Base-by-base conservation (phyloP, 2,888 invertebrate genomes). In the Lycocerus yunnanus region DNA sequence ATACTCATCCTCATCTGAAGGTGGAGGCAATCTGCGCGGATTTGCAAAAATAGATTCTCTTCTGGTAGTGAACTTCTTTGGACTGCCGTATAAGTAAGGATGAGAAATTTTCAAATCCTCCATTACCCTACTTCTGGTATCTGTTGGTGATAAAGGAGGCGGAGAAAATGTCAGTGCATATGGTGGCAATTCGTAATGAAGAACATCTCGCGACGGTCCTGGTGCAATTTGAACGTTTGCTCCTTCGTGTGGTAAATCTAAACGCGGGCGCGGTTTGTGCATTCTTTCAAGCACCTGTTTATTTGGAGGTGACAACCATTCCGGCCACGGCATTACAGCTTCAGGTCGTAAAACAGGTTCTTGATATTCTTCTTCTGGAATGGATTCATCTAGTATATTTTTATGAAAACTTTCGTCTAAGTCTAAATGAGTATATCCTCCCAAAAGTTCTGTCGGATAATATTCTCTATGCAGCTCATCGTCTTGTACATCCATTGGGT, bases 11-110 rank as follows among this genome's bases (percentile, higher is more conserved):
- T 68, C 68, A 14, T 10, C 21, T 21, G 1, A 10, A 21, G 5
- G 9, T 1, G 1, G 21, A 21, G 21, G 21, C 21, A 10, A 24
- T 11, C 21, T 10, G 10, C 10, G 21, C 21, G 75, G 75, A 15
- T 72, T 67, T 59, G 63, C 6, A 43, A 6, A 43, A 11, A 75
- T 58, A 58, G 27, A 75, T n/a, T 69, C 58, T 58, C 75, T 66
- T 21, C 75, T 72, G 20, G 75, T 69, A 3, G 74, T 71, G 16
- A 65, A 68, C 43, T 63, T 4, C 24, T 24, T 3, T 59, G 15
- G 16, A 15, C 15, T 60, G 1, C 10, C 15, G n/a, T 6, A 43
- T n/a, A n/a, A 43, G 8, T 43, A n/a, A 2, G 43, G 43, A 43
- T 43, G 43, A 1, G 6, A n/a, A n/a, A 43, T n/a, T n/a, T 43